Base-by-base conservation (phyloP, 2,888 invertebrate species). In the Cheilosia scutellata region DNA sequence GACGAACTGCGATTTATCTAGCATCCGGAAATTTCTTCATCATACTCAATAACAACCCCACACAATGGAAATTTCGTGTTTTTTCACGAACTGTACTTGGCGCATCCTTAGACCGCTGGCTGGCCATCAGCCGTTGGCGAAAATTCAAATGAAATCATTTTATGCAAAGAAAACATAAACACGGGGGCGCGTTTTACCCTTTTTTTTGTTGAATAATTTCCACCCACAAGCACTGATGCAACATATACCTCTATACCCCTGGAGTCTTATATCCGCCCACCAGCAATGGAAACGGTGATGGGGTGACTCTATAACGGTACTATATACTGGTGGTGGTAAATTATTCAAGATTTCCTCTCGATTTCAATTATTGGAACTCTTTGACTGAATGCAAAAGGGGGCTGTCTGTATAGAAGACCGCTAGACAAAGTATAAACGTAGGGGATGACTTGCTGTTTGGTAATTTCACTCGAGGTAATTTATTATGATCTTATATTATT, bases 281-380 rank as follows among this genome's bases (percentile, higher is more conserved):
- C 29, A 16, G 33, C 13, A 11, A 20, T 20, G 25, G 20, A 9
- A 49, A 11, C 11, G 40, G 40, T 40, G 33, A 25, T 16, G 55
- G 13, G 31, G 60, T 16, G 27, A 2, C 20, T 20, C 6, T 25
- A n/a, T 27, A 44, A 27, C 29, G 29, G 29, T 5, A 29, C 29
- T 29, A 29, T 29, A 29, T 37, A 37, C 4, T 9, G 37, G 9
- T 40, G 57, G 63, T 80, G 62, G 86, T 86, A 77, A 86, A 86
- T 86, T 77, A 86, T 86, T 86, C 82, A 86, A 82, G 82, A 86
- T 82, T 82, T 86, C 71, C 76, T 86, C 86, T 86, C 86, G 82
- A 86, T 86, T 86, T 86, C 86, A 86, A 86, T 86, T 86, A 86
- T 86, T 76, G 76, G 86, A 86, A 82, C 37, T 37, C 37, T 86